Evolutionary conservation across 2,888 invertebrate species (phyloP).

Genomic region (Lochmaea capreae): DNA sequence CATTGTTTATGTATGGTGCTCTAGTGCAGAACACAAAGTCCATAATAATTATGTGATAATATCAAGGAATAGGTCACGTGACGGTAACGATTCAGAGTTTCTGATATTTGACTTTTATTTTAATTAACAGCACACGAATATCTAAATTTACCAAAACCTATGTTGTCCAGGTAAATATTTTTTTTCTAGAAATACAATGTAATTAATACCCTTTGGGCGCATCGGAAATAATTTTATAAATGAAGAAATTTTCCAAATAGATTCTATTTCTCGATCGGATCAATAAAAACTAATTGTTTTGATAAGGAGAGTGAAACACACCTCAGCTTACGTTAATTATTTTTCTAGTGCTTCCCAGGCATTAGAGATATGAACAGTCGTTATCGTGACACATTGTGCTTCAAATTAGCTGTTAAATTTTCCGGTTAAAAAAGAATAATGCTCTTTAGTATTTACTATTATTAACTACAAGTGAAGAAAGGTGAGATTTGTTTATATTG

Average conservation of each 20-base stretch:
- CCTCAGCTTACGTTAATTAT: slow-evolving; percentile 35
- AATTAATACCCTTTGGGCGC: neutral
- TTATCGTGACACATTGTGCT: slow-evolving; percentile 5
- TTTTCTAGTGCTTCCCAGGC: slow-evolving; percentile 19
- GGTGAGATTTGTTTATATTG: neutral
- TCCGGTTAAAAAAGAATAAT: neutral
- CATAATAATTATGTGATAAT: no score
- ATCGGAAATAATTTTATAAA: slow-evolving; percentile 10
- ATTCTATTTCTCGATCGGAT: slow-evolving; percentile 26
- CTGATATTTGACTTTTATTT: neutral
- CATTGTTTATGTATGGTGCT: no score
- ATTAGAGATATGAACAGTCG: slow-evolving; percentile 21
- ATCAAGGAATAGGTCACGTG: no score
- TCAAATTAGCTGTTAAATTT: slow-evolving; percentile 5
- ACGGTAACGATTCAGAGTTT: no score
- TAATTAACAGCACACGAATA: neutral
- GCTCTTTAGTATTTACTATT: neutral
- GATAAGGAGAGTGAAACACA: slow-evolving; percentile 22
- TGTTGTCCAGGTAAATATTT: neutral
- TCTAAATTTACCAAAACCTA: neutral
- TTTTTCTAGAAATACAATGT: neutral
- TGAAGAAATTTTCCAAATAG: slow-evolving; percentile 7
- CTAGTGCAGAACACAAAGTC: no score
- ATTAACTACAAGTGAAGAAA: neutral
- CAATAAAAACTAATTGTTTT: slow-evolving; percentile 35